Percentiles rank a stretch among this genome's conserved stretches.
These are phyloP conservation scores for Nymphalis c-album DNA, from an alignment of 2,888 invertebrate species.

Conservation along the genomic window DNA sequence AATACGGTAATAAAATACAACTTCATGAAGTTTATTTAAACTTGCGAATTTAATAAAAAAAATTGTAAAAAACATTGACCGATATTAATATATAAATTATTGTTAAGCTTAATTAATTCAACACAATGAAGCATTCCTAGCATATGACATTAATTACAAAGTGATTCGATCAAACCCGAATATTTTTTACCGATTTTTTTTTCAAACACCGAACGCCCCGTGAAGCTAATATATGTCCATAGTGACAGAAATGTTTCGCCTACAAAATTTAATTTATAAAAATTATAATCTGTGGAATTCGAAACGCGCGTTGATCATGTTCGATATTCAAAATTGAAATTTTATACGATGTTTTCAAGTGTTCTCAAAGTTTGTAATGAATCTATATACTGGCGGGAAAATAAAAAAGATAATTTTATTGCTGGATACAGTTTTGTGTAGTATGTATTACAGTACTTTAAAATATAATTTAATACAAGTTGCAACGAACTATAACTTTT, in stretches of 20 bases:
- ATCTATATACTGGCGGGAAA: conserved; percentile 13
- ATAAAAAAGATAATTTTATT: neutral
- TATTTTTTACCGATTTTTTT: conserved; percentile 29
- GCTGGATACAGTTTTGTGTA: neutral
- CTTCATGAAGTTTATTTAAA: too few species aligned
- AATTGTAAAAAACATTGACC: too few species aligned
- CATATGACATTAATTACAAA: conserved; percentile 22
- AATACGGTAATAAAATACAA: too few species aligned
- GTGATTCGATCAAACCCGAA: conserved; percentile 21
- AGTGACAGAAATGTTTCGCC: conserved; percentile 67
- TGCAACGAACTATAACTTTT: too few species aligned
- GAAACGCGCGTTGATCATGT: conserved; percentile 57
- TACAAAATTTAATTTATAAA: conserved; percentile 58
- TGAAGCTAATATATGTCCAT: conserved; percentile 66
- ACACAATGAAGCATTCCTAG: too few species aligned
- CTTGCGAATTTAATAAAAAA: too few species aligned
- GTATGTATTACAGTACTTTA: too few species aligned
- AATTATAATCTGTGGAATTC: conserved; percentile 64
- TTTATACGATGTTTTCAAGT: conserved; percentile 43
- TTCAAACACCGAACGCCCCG: conserved; percentile 61
- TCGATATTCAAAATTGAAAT: conserved; percentile 52
- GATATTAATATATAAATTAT: too few species aligned
- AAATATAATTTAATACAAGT: too few species aligned
- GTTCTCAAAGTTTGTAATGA: conserved; percentile 34
- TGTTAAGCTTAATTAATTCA: too few species aligned